Evolutionary conservation across 2,113 vertebrate genomes (phyloP).

Genomic region (Oreochromis aureus): DNA sequence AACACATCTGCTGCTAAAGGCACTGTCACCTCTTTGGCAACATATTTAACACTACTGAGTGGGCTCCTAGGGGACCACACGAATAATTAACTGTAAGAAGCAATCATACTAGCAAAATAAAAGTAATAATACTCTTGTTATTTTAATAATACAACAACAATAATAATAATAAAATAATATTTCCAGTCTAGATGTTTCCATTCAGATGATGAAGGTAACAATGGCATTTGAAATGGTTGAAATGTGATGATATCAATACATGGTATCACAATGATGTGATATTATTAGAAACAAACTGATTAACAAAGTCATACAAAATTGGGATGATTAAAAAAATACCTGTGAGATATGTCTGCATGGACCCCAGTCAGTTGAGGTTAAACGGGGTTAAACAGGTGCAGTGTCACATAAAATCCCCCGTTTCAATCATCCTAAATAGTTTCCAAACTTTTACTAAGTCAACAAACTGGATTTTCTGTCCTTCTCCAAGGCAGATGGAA

Average conservation of each 20-base stretch:
- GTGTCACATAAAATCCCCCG: not conserved
- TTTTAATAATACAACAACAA: not conserved
- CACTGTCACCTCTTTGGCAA: not conserved
- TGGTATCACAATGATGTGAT: not conserved
- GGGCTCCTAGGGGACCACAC: not conserved
- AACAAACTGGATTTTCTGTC: not conserved
- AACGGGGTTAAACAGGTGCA: not conserved
- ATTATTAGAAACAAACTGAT: not conserved
- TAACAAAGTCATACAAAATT: not conserved
- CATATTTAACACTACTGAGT: not conserved
- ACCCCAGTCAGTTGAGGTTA: not conserved
- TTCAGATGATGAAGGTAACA: not conserved
- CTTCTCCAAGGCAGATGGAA: not conserved
- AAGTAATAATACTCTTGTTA: not conserved
- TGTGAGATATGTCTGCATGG: not conserved
- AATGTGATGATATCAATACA: not conserved
- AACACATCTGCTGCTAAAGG: not conserved
- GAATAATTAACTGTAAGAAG: not conserved
- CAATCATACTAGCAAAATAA: not conserved
- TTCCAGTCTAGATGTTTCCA: not conserved
- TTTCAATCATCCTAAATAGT: not conserved
- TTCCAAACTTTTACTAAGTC: not conserved
- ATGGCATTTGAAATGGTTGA: not conserved
- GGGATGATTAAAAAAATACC: not conserved
- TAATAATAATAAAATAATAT: not conserved